Evolutionary conservation across 2,797 vertebrate genomes (phyloP).

Genomic region (Cottoperca gobio): DNA sequence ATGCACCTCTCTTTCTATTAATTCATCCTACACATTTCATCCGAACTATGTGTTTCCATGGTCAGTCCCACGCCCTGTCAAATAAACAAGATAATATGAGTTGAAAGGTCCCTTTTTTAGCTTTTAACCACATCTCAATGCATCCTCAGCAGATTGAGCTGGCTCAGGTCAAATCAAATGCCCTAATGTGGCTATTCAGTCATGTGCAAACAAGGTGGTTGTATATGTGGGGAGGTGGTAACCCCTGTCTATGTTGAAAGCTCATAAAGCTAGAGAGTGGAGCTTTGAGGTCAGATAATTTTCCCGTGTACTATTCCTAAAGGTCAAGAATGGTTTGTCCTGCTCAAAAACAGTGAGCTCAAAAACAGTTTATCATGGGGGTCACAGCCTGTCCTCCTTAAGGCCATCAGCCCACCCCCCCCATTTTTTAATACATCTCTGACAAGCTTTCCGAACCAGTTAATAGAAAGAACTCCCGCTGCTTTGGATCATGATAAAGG

Average conservation of each 20-base stretch:
- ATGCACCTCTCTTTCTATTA: background rate
- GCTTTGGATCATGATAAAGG: slow-evolving; percentile 13
- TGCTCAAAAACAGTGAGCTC: too few relatives aligned
- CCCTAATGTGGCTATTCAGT: background rate
- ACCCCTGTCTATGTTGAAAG: background rate
- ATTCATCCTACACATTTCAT: background rate
- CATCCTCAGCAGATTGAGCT: background rate
- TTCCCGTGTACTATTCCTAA: too few relatives aligned
- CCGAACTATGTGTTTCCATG: background rate
- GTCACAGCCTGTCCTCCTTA: background rate
- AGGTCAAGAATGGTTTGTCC: background rate
- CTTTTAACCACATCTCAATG: too few relatives aligned
- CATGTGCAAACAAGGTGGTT: background rate
- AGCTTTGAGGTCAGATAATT: too few relatives aligned
- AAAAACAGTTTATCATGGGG: too few relatives aligned
- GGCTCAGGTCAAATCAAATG: too few relatives aligned
- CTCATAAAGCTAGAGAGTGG: too few relatives aligned
- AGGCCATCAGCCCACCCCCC: background rate
- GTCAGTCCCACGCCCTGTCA: background rate
- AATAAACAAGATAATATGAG: background rate
- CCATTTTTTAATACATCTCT: slow-evolving; percentile 1
- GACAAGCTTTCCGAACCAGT: slow-evolving; percentile 6
- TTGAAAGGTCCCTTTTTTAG: background rate
- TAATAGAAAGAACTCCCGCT: background rate
- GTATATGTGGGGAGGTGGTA: background rate